Base-by-base conservation (phyloP, 2,888 invertebrate species). In the Horisme vitalbata region DNA sequence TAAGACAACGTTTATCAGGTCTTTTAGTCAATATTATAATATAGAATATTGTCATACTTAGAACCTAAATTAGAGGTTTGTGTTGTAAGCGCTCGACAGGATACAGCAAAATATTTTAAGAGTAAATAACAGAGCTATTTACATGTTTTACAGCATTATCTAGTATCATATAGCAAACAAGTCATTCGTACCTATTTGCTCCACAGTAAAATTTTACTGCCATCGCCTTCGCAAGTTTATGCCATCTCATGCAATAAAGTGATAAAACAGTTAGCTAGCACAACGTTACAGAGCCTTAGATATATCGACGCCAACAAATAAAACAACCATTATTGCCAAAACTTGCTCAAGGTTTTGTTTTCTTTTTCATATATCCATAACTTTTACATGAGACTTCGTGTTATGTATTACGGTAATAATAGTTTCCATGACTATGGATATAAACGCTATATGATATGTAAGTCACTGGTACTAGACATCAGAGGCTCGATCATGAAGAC, bases 261-360 rank as follows among this genome's bases (percentile, higher is more conserved):
- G 85, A 87, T 88, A 88, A 88, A 88, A 83, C 83, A 86, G 84
- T 88, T 86, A 86, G 84, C 78, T 74, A 71, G 74, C 77, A 77
- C 75, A 71, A 70, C 76, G 75, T 72, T 71, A 74, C 76, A 70
- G 68, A 79, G 79, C 68, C 72, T 75, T 68, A 71, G 77, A 83
- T 84, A 83, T 83, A 86, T 86, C 71, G 83, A 77, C 65, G 75
- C 66, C 73, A 83, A 82, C 80, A 80, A 83, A 86, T 87, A 87
- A 88, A 87, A 87, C 74, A 71, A 65, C 71, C 79, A 77, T 86
- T 85, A 83, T 75, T 71, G 72, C 75, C 64, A 68, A 79, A 87
- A 86, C 79, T 85, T 81, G 70, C 71, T 65, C 68, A 80, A 78
- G 79, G 79, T 77, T 82, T 81, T 79, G 76, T 79, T 79, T 80